Base-by-base conservation (phyloP, 2,113 vertebrate species). In the Arvicanthis niloticus region DNA sequence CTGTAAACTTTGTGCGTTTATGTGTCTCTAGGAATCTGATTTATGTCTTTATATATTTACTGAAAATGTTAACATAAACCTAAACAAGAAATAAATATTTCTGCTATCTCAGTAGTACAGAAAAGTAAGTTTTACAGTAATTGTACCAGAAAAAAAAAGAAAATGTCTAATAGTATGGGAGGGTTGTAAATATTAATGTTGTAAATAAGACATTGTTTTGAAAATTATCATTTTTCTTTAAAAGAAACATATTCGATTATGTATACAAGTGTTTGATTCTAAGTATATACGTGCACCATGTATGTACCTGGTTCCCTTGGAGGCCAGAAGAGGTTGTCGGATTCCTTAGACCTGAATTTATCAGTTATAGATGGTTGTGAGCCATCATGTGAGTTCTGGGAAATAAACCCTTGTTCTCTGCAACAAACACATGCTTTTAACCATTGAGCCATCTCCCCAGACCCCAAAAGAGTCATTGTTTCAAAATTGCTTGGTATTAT, bases 31-130 rank as follows among this genome's bases (percentile, higher is more conserved):
- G 29, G 29, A 88, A 93, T 94, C 72, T 60, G 24, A 53, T 90
- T 78, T 89, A 68, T 42, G 4, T 81, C 51, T 87, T 78, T 60
- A 94, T 37, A 85, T 70, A 72, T 37, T 88, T 76, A 90, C 16
- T 90, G 53, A 94, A 92, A 51, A 37, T 77, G 12, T 88, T 95
- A 91, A 73, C 56, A 92, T n/a, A 10, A 34, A 88, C 10, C 5
- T 40, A 91, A 80, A n/a, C 15, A 81, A 76, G 67, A n/a, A 91
- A 88, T 62, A 56, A 86, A 89, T 45, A 93, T 70, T 45, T 90
- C 45, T 94, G 65, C 48, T 75, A n/a, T 3, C 29, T 86, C 24
- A 72, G 77, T 94, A 34, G 13, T 26, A 29, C 0, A 58, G 15
- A 24, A 77, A 88, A 67, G 24, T 19, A 58, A 91, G 89, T 67